Conservation (phyloP, 1,140 invertebrate species). For the Cardiocondyla obscurior region DNA sequence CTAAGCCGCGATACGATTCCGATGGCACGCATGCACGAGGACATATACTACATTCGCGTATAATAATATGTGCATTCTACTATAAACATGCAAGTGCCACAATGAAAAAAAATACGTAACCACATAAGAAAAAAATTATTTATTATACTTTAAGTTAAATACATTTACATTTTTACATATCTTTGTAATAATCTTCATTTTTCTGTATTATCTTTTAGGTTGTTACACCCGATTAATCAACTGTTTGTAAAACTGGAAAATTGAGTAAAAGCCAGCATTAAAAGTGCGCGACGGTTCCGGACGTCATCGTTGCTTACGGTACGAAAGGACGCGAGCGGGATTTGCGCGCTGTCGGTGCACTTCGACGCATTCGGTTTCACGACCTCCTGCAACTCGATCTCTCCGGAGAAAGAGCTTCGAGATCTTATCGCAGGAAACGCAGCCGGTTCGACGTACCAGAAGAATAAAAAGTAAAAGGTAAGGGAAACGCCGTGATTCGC, state of each 20-base stretch:
- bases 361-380: slow-evolving; percentile 60
- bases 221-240: neutral
- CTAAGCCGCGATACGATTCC: slow-evolving; percentile 42
- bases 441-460: slow-evolving; percentile 70
- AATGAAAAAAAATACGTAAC: neutral
- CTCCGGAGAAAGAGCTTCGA: slow-evolving; percentile 57
- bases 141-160: too few species aligned
- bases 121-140: neutral
- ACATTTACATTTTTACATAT: too few species aligned
- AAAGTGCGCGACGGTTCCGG: slow-evolving; percentile 45
- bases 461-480: slow-evolving; percentile 66
- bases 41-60: neutral
- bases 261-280: slow-evolving; percentile 19
- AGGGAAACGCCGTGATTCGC: slow-evolving; percentile 54
- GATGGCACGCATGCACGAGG: slow-evolving; percentile 1
- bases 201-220: neutral
- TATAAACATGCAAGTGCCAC: slow-evolving; percentile 28
- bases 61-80: neutral
- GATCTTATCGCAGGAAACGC: slow-evolving; percentile 70
- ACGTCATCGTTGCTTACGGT: slow-evolving; percentile 10
- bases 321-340: slow-evolving; percentile 47
- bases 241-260: neutral
- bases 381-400: slow-evolving; percentile 73
- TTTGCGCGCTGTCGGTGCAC: slow-evolving; percentile 65
- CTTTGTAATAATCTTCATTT: neutral